Evolutionary conservation across 2,888 invertebrate genomes (phyloP), one percentile per base, ranked within the genome.

Genomic region (Mamestra brassicae): DNA sequence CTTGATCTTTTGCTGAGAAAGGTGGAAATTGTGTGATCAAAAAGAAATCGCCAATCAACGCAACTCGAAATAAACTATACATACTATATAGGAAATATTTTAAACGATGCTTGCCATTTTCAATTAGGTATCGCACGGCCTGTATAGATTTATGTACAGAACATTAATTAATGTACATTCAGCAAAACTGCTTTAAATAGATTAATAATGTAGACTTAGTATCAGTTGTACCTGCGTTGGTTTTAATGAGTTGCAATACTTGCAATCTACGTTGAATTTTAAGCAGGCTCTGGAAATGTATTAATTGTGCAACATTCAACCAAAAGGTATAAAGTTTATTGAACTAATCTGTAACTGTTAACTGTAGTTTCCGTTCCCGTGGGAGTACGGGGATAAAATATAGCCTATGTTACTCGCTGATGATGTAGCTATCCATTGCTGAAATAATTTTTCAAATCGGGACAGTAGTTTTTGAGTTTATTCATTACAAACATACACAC

Each of bases 211-310:
- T 83, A 77, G 73, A 73, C 50, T 74, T 70, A 58, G 76, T 36
- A 55, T 42, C 65, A n/a, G 55, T 52, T 17, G 71, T 83, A 71
- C 80, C 83, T 84, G 84, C 34, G 64, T 69, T 84, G 69, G 65
- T 60, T 83, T 71, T 80, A 83, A 84, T 84, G 66, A 76, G 71
- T 72, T 50, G 47, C 69, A 71, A 71, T n/a, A 71, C 69, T 75
- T 47, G 55, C 69, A 70, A 75, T 34, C 71, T 74, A 84, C 63
- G 76, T 78, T 80, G 77, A 75, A 84, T 84, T 72, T 69, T 67
- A 85, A 75, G 77, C 61, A 74, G 63, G 62, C 7, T 52, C 64
- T 65, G 52, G 70, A 64, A 74, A 60, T 65, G 36, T 57, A 62
- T 72, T 70, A 72, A 76, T 80, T 84, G 74, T 74, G 73, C 42